Evolutionary conservation across 2,888 invertebrate genomes (phyloP).

Genomic region (Micropterix aruncella): DNA sequence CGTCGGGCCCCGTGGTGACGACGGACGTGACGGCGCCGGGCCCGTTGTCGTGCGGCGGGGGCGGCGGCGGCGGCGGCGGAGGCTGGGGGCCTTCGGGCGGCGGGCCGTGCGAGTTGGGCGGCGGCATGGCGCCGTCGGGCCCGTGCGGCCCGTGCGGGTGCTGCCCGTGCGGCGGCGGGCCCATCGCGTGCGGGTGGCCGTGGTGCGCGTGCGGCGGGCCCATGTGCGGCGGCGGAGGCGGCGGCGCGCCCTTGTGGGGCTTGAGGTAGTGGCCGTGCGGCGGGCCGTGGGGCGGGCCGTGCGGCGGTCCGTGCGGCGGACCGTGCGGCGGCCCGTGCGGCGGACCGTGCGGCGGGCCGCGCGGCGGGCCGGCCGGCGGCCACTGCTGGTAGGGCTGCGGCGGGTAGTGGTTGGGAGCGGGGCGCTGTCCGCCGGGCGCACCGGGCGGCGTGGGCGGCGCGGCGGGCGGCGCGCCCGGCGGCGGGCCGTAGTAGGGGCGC

Average conservation of each 20-base stretch:
- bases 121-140: constrained; percentile 28
- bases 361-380: constrained; percentile 31
- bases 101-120: constrained; percentile 37
- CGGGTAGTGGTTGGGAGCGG: constrained; percentile 16
- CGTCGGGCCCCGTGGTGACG: constrained; percentile 84
- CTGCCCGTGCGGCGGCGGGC: constrained; percentile 35
- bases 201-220: constrained; percentile 46
- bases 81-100: constrained; percentile 24
- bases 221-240: constrained; percentile 20
- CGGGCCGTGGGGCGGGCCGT: constrained; percentile 33
- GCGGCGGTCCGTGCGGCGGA: constrained; percentile 39
- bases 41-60: constrained; percentile 51
- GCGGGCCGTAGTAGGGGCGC: constrained; percentile 24
- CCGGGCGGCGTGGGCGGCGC: constrained; percentile 25
- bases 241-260: constrained; percentile 18
- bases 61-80: constrained; percentile 24
- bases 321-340: constrained; percentile 37
- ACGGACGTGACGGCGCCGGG: constrained; percentile 68
- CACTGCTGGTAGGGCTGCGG: constrained; percentile 21
- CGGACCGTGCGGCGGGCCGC: constrained; percentile 34
- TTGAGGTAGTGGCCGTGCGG: constrained; percentile 20
- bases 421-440: constrained; percentile 16
- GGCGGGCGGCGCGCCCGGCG: constrained; percentile 24
- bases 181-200: constrained; percentile 45
- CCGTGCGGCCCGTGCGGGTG: constrained; percentile 50